phyloP scores from a whole-genome alignment of 2,113 vertebrate genomes.

The Oreotrochilus melanogaster region DNA sequence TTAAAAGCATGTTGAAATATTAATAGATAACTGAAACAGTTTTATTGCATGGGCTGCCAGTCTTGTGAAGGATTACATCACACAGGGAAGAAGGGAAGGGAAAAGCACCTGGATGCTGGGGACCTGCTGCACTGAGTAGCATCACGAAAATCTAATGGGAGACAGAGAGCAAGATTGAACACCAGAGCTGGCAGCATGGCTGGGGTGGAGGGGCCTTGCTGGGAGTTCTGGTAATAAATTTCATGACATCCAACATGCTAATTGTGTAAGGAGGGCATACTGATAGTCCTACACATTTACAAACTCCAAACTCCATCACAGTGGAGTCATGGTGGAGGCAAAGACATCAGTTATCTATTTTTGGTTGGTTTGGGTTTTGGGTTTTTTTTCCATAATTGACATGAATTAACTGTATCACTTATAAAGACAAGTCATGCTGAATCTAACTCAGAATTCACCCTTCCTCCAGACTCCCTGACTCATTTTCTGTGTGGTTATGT shows the following conservation, averaged over 20 bases:
- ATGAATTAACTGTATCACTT: not conserved
- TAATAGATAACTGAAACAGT: constrained; percentile 84
- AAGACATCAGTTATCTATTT: not conserved
- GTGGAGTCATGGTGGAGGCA: not conserved
- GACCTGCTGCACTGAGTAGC: not conserved
- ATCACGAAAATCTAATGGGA: not conserved
- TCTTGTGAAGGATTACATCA: constrained; percentile 77
- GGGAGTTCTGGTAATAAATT: not conserved
- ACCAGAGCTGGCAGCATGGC: not conserved
- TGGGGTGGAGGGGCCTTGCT: not conserved
- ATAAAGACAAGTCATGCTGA: not conserved
- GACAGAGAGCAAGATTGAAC: not conserved
- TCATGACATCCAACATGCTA: not conserved
- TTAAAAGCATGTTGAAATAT: constrained; percentile 91
- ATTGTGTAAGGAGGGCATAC: not conserved
- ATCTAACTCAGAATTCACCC: not conserved
- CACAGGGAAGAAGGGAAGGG: constrained; percentile 15
- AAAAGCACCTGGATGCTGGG: not conserved
- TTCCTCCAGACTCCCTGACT: not conserved
- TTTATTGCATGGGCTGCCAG: constrained; percentile 72
- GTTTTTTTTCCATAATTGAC: not conserved
- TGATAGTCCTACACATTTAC: not conserved
- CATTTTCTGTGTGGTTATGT: constrained; percentile 44
- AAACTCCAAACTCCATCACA: not conserved
- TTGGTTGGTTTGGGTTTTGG: too few species aligned